These are phyloP conservation scores for Gasterosteus nipponicus DNA, from an alignment of 2,113 vertebrate genomes.

Conservation along the genomic window DNA sequence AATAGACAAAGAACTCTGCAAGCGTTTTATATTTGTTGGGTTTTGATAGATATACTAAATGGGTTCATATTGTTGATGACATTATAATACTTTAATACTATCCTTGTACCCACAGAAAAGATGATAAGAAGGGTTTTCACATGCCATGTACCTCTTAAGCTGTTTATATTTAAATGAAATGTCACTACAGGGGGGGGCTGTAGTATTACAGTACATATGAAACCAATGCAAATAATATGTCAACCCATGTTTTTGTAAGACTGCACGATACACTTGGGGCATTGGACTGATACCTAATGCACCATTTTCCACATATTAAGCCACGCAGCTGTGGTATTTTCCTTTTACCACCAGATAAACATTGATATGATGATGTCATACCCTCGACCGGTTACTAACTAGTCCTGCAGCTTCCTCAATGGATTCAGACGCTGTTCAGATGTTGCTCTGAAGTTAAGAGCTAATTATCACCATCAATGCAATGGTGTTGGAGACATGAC, in stretches of 20 bases:
- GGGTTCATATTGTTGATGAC: neutral
- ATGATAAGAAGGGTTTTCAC: neutral
- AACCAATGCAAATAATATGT: neutral
- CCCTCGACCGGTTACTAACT: too few relatives aligned
- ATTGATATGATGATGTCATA: neutral
- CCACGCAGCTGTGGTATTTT: neutral
- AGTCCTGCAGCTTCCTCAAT: neutral
- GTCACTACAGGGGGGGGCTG: neutral
- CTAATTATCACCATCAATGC: neutral
- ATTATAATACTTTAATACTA: neutral
- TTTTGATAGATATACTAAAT: neutral
- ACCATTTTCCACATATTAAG: neutral
- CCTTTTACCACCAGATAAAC: neutral
- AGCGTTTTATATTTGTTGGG: too few relatives aligned
- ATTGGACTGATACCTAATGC: neutral
- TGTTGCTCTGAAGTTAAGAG: neutral
- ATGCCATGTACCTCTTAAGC: slow-evolving; percentile 2
- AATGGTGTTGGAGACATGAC: neutral
- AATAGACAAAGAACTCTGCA: neutral
- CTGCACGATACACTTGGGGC: neutral
- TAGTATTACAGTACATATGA: neutral
- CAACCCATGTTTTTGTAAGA: slow-evolving; percentile 3
- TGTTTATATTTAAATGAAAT: slow-evolving; percentile 12
- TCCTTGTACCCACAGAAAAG: neutral
- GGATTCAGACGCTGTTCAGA: neutral